Base-by-base conservation (phyloP, 2,797 vertebrate species). In the Smutsia temminckii region DNA sequence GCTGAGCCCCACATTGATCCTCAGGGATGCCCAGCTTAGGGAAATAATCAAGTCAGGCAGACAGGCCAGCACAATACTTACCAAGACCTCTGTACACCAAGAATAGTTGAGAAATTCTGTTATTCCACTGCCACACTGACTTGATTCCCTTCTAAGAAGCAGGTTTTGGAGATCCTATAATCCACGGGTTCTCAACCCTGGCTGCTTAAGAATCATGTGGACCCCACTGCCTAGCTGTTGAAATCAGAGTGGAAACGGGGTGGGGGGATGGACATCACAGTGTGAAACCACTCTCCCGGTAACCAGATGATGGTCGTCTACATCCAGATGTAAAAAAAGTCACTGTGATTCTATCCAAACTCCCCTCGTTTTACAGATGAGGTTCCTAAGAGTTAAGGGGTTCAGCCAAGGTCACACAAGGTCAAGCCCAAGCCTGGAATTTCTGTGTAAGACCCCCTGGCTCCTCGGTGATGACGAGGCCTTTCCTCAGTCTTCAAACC, bases 341-440 rank as follows among this genome's bases (percentile, higher is more conserved):
- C 25, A 75, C 40, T 7, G n/a, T 4, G n/a, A 37, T 90, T 90
- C n/a, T 81, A 69, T 57, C 57, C n/a, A 20, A 61, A 13, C 32
- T 87, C 61, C 8, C n/a, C 29, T 89, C 34, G 5, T 63, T 57
- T 88, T 71, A 63, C 49, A 71, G 69, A 40, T 23, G 51, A 66
- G 59, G 2, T 68, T 96, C 51, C 61, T 72, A 49, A 91, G 49
- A 79, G 32, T 81, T 59, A 66, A 89, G 64, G 21, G 18, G 63
- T 49, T 85, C 59, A 68, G 55, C 40, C 51, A 75, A 61, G 53
- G 91, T 71, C 75, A 69, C 21, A 5, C 32, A 66, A 66, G 79
- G 53, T 91, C 83, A 80, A 94, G 42, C 85, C 14, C 34, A 49
- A 37, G 40, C 21, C 71, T 87, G 34, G 69, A 84, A n/a, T 95